phyloP scores from a whole-genome alignment of 2,888 invertebrate species.

The Sialis fuliginosa region DNA sequence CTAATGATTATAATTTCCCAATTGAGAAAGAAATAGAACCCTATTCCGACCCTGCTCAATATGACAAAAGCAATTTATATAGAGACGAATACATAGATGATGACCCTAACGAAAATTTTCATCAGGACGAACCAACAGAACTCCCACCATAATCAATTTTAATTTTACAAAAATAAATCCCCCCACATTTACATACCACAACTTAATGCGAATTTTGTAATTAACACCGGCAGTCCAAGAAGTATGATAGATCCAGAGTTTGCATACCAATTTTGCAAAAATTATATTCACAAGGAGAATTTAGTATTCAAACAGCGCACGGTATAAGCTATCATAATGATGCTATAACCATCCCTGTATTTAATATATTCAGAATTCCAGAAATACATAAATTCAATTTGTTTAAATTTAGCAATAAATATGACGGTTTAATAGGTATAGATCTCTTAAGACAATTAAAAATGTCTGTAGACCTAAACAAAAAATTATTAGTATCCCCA shows the following conservation, averaged over 20 bases:
- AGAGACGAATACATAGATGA: no score
- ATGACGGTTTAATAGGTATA: neutral
- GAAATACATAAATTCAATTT: neutral
- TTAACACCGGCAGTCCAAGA: neutral
- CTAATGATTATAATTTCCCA: no score
- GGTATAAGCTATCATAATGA: neutral
- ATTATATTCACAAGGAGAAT: neutral
- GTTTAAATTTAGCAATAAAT: neutral
- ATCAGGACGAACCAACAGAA: no score
- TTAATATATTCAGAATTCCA: neutral
- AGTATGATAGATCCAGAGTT: neutral
- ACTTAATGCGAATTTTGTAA: neutral
- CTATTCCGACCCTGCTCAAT: no score
- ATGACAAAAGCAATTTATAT: no score
- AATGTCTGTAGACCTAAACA: constrained; percentile 4
- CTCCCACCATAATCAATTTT: no score
- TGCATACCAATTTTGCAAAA: neutral
- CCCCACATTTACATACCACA: no score
- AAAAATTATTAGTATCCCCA: neutral
- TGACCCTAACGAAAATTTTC: no score
- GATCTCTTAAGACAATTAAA: constrained; percentile 7
- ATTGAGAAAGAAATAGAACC: no score
- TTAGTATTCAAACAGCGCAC: neutral
- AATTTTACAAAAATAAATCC: no score
- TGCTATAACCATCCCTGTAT: neutral